Conservation (phyloP, 2,797 vertebrate species). For the Eutrigla gurnardus region DNA sequence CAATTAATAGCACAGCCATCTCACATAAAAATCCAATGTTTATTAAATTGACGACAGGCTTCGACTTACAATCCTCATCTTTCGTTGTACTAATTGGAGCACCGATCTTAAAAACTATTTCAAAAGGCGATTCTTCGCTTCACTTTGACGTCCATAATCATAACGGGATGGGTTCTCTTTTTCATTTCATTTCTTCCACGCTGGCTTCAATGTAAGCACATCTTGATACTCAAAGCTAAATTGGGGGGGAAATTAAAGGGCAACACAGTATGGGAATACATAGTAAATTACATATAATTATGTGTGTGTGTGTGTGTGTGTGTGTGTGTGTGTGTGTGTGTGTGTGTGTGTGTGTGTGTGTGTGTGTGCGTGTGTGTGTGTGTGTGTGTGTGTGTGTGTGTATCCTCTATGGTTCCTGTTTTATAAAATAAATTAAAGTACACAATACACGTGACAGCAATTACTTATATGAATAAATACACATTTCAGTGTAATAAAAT, state of each 20-base stretch:
- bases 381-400: too few species aligned
- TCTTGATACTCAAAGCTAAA: neutral
- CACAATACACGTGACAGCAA: slow-evolving; percentile 14
- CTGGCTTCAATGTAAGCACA: neutral
- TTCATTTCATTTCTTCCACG: neutral
- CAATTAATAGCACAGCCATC: neutral
- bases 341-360: too few species aligned
- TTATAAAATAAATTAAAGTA: neutral
- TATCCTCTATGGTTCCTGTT: neutral
- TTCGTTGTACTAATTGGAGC: neutral
- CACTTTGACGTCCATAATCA: neutral
- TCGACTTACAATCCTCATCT: neutral
- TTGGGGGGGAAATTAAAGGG: neutral
- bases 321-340: too few species aligned
- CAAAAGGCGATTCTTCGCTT: neutral
- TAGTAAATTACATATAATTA: neutral
- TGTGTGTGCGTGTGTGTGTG: too few species aligned
- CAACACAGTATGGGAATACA: neutral
- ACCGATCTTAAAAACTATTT: slow-evolving; percentile 4
- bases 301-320: too few species aligned
- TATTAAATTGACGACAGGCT: neutral
- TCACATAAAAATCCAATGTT: neutral
- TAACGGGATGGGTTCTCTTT: neutral
- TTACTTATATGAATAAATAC: slow-evolving; percentile 21
- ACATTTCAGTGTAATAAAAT: neutral